Percentiles rank a stretch among this genome's conserved stretches.
These are phyloP conservation scores for Agrilus cyanescens DNA, from an alignment of 2,888 invertebrate genomes.

Conservation along the genomic window DNA sequence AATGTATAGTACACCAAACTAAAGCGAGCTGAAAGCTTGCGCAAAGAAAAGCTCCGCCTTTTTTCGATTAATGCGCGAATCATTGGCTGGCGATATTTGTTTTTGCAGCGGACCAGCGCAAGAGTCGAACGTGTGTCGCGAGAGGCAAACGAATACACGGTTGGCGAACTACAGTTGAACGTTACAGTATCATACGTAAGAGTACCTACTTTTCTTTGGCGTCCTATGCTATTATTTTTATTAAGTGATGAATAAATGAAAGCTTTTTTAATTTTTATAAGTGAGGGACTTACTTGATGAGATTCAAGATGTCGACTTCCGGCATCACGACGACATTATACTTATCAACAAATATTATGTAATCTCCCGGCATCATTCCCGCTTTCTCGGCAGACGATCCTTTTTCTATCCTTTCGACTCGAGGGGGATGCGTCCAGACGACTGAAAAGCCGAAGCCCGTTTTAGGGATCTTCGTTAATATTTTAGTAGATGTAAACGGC, in stretches of 20 bases:
- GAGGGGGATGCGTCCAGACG: slow-evolving; percentile 80
- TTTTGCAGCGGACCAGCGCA: background rate
- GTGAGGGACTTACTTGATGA: slow-evolving; percentile 35
- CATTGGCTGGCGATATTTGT: slow-evolving; percentile 21
- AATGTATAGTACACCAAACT: background rate
- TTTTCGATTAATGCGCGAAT: slow-evolving; percentile 30
- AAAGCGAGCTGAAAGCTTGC: background rate
- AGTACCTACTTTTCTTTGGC: too few species aligned
- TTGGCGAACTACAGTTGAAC: background rate
- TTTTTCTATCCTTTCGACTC: slow-evolving; percentile 72
- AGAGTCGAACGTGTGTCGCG: background rate
- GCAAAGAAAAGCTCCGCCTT: slow-evolving; percentile 26
- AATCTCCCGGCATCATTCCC: slow-evolving; percentile 72
- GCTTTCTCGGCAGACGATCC: slow-evolving; percentile 74
- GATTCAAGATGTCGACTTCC: slow-evolving; percentile 56
- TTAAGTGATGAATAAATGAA: too few species aligned
- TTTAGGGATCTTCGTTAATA: slow-evolving; percentile 35
- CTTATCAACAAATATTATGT: slow-evolving; percentile 78
- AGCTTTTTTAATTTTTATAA: too few species aligned
- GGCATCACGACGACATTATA: slow-evolving; percentile 76
- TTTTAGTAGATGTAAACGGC: slow-evolving; percentile 70
- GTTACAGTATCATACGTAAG: too few species aligned
- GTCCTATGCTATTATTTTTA: too few species aligned
- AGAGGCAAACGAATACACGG: background rate
- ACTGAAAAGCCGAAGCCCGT: slow-evolving; percentile 75